Percentiles rank a stretch among this genome's conserved stretches.
These are phyloP conservation scores for Aptenodytes forsteri DNA, from an alignment of 2,113 vertebrate species.

Conservation along the genomic window DNA sequence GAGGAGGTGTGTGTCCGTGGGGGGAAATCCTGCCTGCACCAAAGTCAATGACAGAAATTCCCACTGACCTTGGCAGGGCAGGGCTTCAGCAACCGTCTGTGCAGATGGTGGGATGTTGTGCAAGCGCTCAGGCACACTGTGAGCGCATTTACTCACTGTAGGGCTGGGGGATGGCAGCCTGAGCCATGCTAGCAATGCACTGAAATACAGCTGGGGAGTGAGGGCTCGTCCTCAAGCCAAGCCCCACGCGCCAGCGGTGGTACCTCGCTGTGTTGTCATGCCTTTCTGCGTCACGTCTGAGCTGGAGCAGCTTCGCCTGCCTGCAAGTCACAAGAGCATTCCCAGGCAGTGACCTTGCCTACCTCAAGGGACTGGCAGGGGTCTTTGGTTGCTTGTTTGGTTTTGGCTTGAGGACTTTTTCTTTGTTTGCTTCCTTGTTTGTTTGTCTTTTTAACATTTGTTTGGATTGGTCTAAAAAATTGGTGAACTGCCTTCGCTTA, in stretches of 20 bases:
- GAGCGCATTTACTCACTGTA: background rate
- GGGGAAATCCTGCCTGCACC: conserved; percentile 29
- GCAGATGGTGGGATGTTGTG: background rate
- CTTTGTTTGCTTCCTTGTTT: background rate
- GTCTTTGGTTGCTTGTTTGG: background rate
- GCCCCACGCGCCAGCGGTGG: fast-evolving
- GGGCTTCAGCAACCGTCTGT: background rate
- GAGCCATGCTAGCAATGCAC: background rate
- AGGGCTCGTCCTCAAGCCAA: background rate
- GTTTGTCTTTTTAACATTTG: background rate
- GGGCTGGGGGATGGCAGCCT: background rate
- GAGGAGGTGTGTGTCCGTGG: background rate
- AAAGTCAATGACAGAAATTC: background rate
- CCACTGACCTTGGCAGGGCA: background rate
- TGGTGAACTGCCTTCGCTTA: background rate
- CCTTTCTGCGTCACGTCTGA: background rate
- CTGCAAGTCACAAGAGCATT: fast-evolving
- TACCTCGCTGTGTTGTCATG: fast-evolving
- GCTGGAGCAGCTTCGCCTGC: background rate
- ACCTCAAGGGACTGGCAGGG: background rate
- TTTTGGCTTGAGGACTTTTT: background rate
- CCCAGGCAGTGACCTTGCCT: background rate
- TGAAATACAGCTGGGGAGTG: background rate
- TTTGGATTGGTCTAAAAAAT: background rate
- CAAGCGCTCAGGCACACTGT: fast-evolving